phyloP scores from a whole-genome alignment of 2,888 invertebrate species.

The Adelognathus sp. region DNA sequence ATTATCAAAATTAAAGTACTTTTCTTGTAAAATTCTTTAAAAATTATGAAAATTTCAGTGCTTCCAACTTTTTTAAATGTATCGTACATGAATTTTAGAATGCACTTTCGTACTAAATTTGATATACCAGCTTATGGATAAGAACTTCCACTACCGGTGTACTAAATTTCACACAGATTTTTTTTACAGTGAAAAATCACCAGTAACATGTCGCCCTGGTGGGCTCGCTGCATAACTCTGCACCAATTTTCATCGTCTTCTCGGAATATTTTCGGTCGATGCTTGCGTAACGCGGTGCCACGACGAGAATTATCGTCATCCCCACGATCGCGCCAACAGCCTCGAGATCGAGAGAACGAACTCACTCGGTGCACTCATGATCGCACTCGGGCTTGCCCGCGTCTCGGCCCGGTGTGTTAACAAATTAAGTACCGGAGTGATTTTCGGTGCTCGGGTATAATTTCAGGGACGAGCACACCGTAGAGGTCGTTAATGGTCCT shows the following conservation, averaged over 20 bases:
- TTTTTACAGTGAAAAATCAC: too few relatives aligned
- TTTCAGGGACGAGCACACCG: constrained; percentile 52
- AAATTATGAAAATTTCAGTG: too few relatives aligned
- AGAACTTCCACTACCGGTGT: too few relatives aligned
- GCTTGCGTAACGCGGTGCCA: constrained; percentile 4
- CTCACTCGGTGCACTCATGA: not conserved
- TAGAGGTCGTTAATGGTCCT: constrained; percentile 55
- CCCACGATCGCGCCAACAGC: not conserved
- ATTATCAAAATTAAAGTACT: too few relatives aligned
- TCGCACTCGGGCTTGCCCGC: not conserved
- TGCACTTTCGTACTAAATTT: too few relatives aligned
- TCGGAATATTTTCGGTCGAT: not conserved
- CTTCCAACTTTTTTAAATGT: too few relatives aligned
- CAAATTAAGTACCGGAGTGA: constrained; percentile 57
- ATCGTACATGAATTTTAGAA: too few relatives aligned
- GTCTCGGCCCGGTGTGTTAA: constrained; percentile 40
- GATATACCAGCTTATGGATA: too few relatives aligned
- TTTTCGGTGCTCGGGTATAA: constrained; percentile 49
- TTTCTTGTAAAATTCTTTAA: too few relatives aligned
- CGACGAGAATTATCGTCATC: constrained; percentile 15
- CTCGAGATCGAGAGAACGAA: constrained; percentile 24
- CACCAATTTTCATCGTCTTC: not conserved
- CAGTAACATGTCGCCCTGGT: not conserved
- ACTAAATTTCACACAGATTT: too few relatives aligned
- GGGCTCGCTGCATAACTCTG: not conserved